A percentile compares a stretch with the other conserved stretches of the same genome.
phyloP scores from a whole-genome alignment of 1,140 invertebrate genomes.

The Acromyrmex echinatior region DNA sequence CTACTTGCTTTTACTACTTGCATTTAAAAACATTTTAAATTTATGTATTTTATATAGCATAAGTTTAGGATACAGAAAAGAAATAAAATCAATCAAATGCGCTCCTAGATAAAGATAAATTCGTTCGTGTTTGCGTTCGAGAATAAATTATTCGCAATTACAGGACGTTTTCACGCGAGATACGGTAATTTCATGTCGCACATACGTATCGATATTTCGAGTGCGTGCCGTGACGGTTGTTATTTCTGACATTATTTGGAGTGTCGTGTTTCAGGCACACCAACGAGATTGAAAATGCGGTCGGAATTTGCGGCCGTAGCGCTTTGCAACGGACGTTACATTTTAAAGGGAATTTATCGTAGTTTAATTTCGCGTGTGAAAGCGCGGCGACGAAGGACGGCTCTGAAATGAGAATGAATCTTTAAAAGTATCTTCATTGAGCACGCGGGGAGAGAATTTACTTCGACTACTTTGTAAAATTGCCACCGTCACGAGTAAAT shows the following conservation, averaged over 20 bases:
- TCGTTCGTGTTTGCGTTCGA: constrained; percentile 6
- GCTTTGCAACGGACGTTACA: constrained; percentile 35
- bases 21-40: neutral
- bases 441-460: neutral
- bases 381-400: constrained; percentile 32
- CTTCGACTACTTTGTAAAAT: constrained; percentile 39
- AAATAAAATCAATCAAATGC: neutral
- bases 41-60: neutral
- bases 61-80: neutral
- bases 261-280: constrained; percentile 20
- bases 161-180: neutral
- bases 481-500: constrained; percentile 29
- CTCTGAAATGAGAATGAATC: constrained; percentile 51
- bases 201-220: constrained; percentile 35
- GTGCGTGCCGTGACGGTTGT: constrained; percentile 35
- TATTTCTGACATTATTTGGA: constrained; percentile 28
- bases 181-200: constrained; percentile 14
- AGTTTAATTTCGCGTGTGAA: constrained; percentile 52
- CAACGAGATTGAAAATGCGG: constrained; percentile 53
- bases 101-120: constrained; percentile 10
- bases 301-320: constrained; percentile 40
- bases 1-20: neutral
- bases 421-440: constrained; percentile 54
- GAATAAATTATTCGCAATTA: constrained; percentile 37
- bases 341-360: constrained; percentile 54